phyloP scores from a whole-genome alignment of 1,140 invertebrate genomes.

The Drosophila varians region DNA sequence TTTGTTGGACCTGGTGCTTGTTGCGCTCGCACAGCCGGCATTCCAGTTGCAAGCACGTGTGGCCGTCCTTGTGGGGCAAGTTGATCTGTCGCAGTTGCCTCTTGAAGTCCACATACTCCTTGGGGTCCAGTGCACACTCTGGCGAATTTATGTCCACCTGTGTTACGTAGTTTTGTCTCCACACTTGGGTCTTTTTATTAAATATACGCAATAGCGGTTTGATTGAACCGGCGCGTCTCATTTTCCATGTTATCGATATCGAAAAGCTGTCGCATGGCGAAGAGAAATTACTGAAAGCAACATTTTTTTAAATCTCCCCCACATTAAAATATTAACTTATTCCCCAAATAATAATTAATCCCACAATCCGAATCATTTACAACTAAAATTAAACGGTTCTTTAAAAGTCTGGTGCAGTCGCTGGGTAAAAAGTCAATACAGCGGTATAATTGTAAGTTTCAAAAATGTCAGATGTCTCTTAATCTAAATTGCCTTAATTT shows the following conservation, averaged over 20 bases:
- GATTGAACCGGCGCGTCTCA: slow-evolving; percentile 65
- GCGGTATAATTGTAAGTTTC: no score
- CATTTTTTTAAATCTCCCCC: no score
- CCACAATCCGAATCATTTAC: no score
- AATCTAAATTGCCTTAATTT: no score
- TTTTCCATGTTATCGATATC: slow-evolving; percentile 55
- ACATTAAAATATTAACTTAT: no score
- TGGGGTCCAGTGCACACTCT: slow-evolving; percentile 53
- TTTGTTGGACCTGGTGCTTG: slow-evolving; percentile 37
- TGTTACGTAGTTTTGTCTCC: slow-evolving; percentile 48
- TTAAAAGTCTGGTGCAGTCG: no score
- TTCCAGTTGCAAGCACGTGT: slow-evolving; percentile 85
- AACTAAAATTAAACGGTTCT: no score
- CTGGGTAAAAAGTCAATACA: no score
- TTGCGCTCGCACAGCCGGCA: slow-evolving; percentile 84
- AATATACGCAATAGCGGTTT: slow-evolving; percentile 62
- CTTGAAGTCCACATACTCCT: slow-evolving; percentile 69
- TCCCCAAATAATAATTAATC: no score
- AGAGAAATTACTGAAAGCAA: no score
- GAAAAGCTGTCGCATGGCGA: neutral
- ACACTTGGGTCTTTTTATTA: slow-evolving; percentile 27
- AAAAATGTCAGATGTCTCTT: no score
- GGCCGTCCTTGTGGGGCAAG: slow-evolving; percentile 84
- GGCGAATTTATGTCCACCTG: slow-evolving; percentile 21
- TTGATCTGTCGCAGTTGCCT: slow-evolving; percentile 54